A percentile compares a stretch with the other conserved stretches of the same genome.
phyloP scores from a whole-genome alignment of 2,888 invertebrate genomes.

The Himalopsyche anomala region DNA sequence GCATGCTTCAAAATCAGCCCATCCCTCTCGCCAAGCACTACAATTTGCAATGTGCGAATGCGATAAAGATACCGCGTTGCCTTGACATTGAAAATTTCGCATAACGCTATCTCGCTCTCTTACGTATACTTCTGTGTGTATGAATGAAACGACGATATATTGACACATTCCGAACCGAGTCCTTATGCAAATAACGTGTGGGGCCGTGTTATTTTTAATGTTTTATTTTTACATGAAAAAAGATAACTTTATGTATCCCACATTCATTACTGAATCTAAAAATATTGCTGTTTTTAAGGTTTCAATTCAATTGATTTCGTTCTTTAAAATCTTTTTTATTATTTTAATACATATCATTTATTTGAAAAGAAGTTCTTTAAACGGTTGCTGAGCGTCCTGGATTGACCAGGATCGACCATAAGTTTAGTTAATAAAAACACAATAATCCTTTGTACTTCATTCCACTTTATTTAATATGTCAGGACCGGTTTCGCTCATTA shows the following conservation, averaged over 20 bases:
- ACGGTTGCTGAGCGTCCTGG: too few relatives aligned
- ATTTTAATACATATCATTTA: too few relatives aligned
- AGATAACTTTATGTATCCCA: background rate
- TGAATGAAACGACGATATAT: constrained; percentile 48
- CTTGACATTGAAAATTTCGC: constrained; percentile 61
- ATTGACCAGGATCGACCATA: too few relatives aligned
- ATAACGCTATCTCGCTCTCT: constrained; percentile 46
- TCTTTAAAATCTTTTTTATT: too few relatives aligned
- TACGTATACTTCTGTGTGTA: background rate
- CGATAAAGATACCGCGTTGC: constrained; percentile 49
- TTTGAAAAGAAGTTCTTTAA: too few relatives aligned
- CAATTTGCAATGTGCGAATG: constrained; percentile 35
- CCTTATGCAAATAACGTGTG: background rate
- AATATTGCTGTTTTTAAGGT: background rate
- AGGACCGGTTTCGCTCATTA: too few relatives aligned
- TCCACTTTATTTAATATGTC: too few relatives aligned
- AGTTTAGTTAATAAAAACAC: too few relatives aligned
- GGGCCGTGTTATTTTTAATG: background rate
- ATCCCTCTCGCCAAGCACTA: background rate
- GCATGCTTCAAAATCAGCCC: constrained; percentile 50
- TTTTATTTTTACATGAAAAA: background rate
- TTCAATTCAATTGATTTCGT: too few relatives aligned
- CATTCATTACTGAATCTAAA: background rate
- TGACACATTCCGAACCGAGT: background rate
- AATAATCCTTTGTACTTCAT: too few relatives aligned